Evolutionary conservation across 2,113 vertebrate species (phyloP).

Genomic region (Odocoileus hemionus): DNA sequence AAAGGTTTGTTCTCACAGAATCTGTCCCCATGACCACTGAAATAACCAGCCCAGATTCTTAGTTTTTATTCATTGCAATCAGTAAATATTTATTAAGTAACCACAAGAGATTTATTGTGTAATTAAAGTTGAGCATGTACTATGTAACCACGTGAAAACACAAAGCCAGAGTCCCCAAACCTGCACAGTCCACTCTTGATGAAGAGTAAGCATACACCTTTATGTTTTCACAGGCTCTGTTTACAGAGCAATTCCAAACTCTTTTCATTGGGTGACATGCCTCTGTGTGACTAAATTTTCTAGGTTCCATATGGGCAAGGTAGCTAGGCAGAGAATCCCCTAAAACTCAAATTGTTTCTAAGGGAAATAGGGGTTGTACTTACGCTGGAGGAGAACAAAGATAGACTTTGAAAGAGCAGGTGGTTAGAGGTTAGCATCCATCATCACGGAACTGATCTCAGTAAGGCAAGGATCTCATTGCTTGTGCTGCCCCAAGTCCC

Average conservation of each 20-base stretch:
- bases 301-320: neutral
- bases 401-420: neutral
- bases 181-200: neutral
- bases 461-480: neutral
- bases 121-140: neutral
- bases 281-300: neutral
- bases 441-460: neutral
- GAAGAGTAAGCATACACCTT: neutral
- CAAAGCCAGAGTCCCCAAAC: neutral
- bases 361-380: neutral
- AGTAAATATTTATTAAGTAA: constrained; percentile 24
- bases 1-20: neutral
- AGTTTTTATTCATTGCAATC: neutral
- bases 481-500: neutral
- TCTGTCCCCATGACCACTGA: neutral
- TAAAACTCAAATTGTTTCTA: neutral
- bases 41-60: neutral
- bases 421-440: neutral
- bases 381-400: neutral
- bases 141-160: neutral
- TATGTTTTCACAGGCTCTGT: neutral
- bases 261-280: neutral
- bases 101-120: neutral
- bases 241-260: neutral
- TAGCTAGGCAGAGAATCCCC: neutral